Evolutionary conservation across 1,140 invertebrate species (phyloP), one percentile per base, ranked within the genome.

Genomic region (Tetramorium parvispinum): DNA sequence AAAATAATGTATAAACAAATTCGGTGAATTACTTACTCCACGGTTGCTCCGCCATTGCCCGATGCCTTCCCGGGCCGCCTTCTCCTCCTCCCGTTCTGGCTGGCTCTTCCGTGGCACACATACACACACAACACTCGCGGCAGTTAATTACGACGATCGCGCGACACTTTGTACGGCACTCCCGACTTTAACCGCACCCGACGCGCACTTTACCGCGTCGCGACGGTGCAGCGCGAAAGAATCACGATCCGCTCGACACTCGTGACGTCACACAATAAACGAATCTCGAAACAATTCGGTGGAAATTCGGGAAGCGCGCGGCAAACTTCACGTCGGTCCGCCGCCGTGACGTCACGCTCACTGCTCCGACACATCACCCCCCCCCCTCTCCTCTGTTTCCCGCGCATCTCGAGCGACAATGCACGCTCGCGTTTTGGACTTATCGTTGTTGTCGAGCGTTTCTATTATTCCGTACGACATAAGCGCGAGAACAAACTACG

Each of bases 141-240:
- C 32, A 40, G 37, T 66, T 66, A 66, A 66, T 66, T 66, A 43
- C 40, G 37, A 66, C n/a, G 10, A 66, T 66, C 37, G 32, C 63
- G n/a, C 63, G 37, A 11, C 63, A 66, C n/a, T 66, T 66, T n/a
- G 32, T 37, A 10, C 63, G 37, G n/a, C 63, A 66, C n/a, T 66
- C 37, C 37, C 63, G 63, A n/a, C 63, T 40, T 65, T 65, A 65
- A 65, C 4, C 32, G 10, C 63, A 65, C 8, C 18, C 63, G 63
- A 65, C 32, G 18, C 63, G n/a, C 63, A 4, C 63, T 66, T 66
- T 66, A 43, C 63, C 63, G 18, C 37, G 37, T 10, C 13, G n/a
- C 63, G 37, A 65, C 2, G n/a, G 10, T 0, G 37, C 4, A 43
- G 37, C 21, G 13, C 32, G 32, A 32, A 66, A 66, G 63, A 65